Percentiles rank a stretch among this genome's conserved stretches.
These are phyloP conservation scores for Andrena flavipes DNA, from an alignment of 2,888 invertebrate species.

Conservation along the genomic window DNA sequence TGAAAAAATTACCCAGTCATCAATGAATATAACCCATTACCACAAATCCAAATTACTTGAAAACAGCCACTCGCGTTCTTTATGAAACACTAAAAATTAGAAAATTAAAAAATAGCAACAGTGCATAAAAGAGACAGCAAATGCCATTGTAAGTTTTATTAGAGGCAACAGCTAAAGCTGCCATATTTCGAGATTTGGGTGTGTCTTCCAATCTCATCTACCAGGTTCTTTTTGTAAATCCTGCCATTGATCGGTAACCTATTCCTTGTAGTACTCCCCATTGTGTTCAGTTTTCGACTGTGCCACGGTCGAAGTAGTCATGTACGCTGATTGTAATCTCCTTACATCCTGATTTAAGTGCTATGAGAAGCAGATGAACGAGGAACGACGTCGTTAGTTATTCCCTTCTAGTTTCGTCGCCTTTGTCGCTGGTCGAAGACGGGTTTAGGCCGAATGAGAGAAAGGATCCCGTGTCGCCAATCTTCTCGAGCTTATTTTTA, in stretches of 20 bases:
- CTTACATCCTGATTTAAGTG: slow-evolving; percentile 71
- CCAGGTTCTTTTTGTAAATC: slow-evolving; percentile 41
- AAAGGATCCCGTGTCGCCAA: slow-evolving; percentile 39
- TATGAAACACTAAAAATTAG: no score
- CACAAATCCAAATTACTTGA: no score
- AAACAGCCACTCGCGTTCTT: no score
- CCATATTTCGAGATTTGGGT: slow-evolving; percentile 70
- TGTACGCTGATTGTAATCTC: slow-evolving; percentile 78
- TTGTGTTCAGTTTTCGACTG: slow-evolving; percentile 64
- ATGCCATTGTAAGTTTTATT: slow-evolving; percentile 39
- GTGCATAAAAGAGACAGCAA: not conserved
- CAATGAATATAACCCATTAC: no score
- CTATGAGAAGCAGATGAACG: slow-evolving; percentile 55
- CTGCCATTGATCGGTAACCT: slow-evolving; percentile 61
- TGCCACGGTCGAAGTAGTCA: slow-evolving; percentile 53
- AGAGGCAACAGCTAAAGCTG: slow-evolving; percentile 20
- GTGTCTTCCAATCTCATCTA: slow-evolving; percentile 65
- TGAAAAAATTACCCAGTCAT: no score
- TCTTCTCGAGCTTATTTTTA: slow-evolving; percentile 43
- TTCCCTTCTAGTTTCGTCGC: slow-evolving; percentile 61
- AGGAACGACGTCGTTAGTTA: slow-evolving; percentile 63
- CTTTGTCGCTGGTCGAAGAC: slow-evolving; percentile 43
- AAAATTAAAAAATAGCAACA: no score
- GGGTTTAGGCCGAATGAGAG: slow-evolving; percentile 39
- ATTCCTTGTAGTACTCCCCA: slow-evolving; percentile 63